Conservation (phyloP, 1,140 invertebrate genomes). For the Drosophila kepulauana region DNA sequence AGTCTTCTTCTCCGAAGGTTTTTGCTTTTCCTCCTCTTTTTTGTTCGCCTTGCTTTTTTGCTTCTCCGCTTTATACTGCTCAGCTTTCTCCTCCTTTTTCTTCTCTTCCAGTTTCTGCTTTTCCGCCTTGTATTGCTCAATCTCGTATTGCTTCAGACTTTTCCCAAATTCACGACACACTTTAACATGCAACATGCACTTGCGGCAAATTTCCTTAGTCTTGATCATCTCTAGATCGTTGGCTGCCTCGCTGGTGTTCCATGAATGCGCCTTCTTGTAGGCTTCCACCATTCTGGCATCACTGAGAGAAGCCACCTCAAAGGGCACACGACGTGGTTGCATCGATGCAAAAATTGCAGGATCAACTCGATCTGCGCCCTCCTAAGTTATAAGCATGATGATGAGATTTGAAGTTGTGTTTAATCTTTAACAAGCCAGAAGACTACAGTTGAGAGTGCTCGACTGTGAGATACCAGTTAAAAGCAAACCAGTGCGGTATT, state of each 20-base stretch:
- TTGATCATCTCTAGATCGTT: constrained; percentile 35
- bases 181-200: constrained; percentile 42
- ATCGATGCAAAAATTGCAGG: constrained; percentile 18
- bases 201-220: constrained; percentile 40
- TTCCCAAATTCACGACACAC: constrained; percentile 39
- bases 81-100: not conserved
- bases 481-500: no score
- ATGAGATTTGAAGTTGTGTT: no score
- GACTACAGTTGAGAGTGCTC: no score
- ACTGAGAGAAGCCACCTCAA: not conserved
- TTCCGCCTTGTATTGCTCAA: not conserved
- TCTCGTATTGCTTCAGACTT: constrained; percentile 7
- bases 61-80: no score
- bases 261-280: constrained; percentile 36
- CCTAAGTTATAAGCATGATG: no score
- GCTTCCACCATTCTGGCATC: constrained; percentile 25
- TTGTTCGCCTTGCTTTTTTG: no score
- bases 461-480: no score
- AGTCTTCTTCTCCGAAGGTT: no score
- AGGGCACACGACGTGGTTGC: constrained; percentile 13
- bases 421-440: no score
- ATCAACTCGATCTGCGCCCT: not conserved
- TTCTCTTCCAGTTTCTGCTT: no score
- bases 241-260: not conserved
- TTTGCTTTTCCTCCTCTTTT: no score